Base-by-base conservation (phyloP, 2,797 vertebrate genomes). In the Silurus aristotelis region DNA sequence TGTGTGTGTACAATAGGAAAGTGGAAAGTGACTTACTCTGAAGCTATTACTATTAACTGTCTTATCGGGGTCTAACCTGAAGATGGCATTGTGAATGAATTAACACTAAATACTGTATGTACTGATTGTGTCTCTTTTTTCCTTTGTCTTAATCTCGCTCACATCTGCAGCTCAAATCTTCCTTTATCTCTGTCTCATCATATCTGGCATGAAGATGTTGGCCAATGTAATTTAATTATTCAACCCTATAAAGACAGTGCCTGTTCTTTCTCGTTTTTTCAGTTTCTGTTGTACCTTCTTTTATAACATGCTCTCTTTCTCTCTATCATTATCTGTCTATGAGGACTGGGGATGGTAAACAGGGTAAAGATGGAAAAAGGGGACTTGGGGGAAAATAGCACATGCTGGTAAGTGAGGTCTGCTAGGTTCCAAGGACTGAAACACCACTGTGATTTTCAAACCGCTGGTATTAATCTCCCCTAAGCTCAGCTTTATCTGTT, bases 111-210 rank as follows among this genome's bases (percentile, higher is more conserved):
- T 82, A n/a, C 6, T 15, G 12, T 14, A 58, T 5, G 27, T 15
- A 38, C 6, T 48, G 20, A 27, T 60, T 72, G 5, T 71, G 5
- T 60, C 27, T 19, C 8, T 56, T 17, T 70, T 14, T 68, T 15
- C 56, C 10, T 82, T 10, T 68, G 4, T 43, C 20, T 77, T 17
- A 27, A 2, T 79, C 60, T 64, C 20, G 1, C 9, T 78, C 22
- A 17, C n/a, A 27, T 52, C 55, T 48, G 81, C 17, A 73, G n/a
- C 31, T 52, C 48, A 52, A 52, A 52, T 56, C 80, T 67, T 83
- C 86, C 87, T 87, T 81, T 85, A 87, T 77, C 85, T 87, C 83
- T 86, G 89, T 92, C 87, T 91, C 90, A 93, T 93, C 91, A 89
- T 77, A 46, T 43, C 61, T 9, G 82, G 60, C 87, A 82, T 87